Base-by-base conservation (phyloP, 2,113 vertebrate genomes). In the Mastomys natalensis region DNA sequence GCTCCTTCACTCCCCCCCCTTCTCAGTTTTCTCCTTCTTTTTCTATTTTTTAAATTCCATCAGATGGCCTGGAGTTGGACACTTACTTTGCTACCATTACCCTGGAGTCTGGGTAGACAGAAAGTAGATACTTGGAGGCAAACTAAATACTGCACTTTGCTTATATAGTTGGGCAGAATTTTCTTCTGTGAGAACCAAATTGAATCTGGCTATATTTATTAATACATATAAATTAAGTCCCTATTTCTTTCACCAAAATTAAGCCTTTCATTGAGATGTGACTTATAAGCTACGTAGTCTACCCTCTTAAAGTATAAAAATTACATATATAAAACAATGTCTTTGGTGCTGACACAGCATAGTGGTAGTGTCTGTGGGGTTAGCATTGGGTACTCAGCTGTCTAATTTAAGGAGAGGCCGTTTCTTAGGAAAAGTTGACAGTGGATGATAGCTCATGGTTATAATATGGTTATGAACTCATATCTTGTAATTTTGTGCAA, bases 61-160 rank as follows among this genome's bases (percentile, higher is more conserved):
- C 76, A 95, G 45, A 68, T 37, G 62, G 37, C 21, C 64, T 60
- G 94, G 87, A 96, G 89, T 31, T 64, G 72, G 78, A 53, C 51
- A 82, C 93, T 97, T 96, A 37, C 92, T 89, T 34, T 96, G 88
- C 95, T 74, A 94, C 72, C 53, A 96, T 96, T 84, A 95, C 22
- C 74, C 22, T 73, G 68, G 82, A 84, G 94, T 17, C 68, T 0
- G 0, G 73, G 43, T 91, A 97, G 95, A 92, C 5, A 90, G 91
- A 97, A 92, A 97, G 40, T 60, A 60, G 95, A 96, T 72, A 55
- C 55, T 70, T 94, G 76, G 78, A 55, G 77, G 92, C 66, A 97
- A 94, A 93, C 29, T 51, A 93, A 97, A 93, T 55, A 89, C 91
- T 95, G 86, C 4, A 8, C 26, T 82, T 72, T 43, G 43, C 29